Percentiles rank a stretch among this genome's conserved stretches.
Evolutionary conservation across 2,113 vertebrate species (phyloP).

Genomic region (Aramus guarauna): DNA sequence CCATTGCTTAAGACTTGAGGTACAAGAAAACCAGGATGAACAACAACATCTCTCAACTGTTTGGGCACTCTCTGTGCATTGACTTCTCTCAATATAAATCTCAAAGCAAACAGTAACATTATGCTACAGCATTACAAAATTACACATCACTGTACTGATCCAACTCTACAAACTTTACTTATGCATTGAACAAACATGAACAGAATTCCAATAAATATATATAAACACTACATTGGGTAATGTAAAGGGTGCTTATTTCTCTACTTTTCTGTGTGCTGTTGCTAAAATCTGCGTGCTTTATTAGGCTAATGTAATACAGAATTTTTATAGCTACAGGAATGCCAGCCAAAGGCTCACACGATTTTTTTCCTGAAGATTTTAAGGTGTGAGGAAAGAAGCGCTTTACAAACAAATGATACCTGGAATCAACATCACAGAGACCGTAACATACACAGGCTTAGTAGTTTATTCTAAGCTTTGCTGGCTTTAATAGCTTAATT

Average conservation of each 20-base stretch:
- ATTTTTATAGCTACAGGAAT: neutral
- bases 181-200: neutral
- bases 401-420: neutral
- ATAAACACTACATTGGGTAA: neutral
- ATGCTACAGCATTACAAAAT: neutral
- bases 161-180: neutral
- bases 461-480: neutral
- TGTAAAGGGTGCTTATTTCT: neutral
- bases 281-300: neutral
- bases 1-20: neutral
- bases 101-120: neutral
- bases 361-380: neutral
- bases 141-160: neutral
- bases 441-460: neutral
- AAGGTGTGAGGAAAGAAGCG: neutral
- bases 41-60: neutral
- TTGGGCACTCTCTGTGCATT: neutral
- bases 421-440: neutral
- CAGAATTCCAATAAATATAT: neutral
- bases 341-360: neutral
- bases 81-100: neutral
- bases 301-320: neutral
- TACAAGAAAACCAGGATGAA: neutral
- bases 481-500: neutral
- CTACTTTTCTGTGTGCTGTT: neutral